phyloP scores from a whole-genome alignment of 1,140 invertebrate genomes.

The Augochlora pura region DNA sequence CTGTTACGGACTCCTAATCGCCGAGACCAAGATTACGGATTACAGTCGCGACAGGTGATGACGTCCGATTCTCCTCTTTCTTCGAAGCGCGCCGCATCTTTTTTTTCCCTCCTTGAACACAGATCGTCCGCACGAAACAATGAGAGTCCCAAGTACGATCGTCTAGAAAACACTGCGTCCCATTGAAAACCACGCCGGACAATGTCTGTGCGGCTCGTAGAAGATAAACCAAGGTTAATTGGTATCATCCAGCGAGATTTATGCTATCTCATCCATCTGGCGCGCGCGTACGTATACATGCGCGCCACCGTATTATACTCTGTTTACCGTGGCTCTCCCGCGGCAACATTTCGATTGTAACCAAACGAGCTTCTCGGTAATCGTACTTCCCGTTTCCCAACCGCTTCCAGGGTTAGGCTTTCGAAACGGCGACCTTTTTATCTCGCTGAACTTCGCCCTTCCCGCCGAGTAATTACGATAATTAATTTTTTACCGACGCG shows the following conservation, averaged over 20 bases:
- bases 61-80: background rate
- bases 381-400: background rate
- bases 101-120: too few relatives aligned
- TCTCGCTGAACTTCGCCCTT: background rate
- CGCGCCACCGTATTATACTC: too few relatives aligned
- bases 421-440: background rate
- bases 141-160: too few relatives aligned
- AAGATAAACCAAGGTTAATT: too few relatives aligned
- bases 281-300: too few relatives aligned
- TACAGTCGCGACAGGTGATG: slow-evolving; percentile 22
- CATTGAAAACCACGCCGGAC: background rate
- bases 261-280: too few relatives aligned
- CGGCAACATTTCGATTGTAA: background rate
- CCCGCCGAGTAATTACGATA: too few relatives aligned
- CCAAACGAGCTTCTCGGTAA: background rate
- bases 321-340: background rate
- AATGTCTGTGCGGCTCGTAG: too few relatives aligned
- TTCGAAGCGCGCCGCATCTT: too few relatives aligned
- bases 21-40: background rate
- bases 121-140: too few relatives aligned
- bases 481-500: too few relatives aligned
- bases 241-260: too few relatives aligned
- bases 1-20: slow-evolving; percentile 14
- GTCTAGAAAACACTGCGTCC: background rate
- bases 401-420: background rate